A percentile compares a stretch with the other conserved stretches of the same genome.
Conservation (phyloP, 2,113 vertebrate genomes). For the Fregata magnificens region DNA sequence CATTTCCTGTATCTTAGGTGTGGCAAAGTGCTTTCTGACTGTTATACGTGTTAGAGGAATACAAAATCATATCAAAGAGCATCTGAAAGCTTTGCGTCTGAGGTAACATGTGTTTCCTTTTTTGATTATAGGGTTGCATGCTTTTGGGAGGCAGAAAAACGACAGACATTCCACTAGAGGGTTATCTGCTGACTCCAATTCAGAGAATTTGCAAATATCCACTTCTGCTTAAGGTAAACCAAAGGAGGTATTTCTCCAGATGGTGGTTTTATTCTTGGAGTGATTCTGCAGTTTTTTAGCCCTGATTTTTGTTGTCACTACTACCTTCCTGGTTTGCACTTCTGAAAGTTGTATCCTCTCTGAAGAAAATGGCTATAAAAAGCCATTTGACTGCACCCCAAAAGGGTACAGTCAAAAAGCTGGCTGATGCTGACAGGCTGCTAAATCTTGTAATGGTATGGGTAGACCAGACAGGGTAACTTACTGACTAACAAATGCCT, state of each 20-base stretch:
- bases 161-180: conserved; percentile 95
- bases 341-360: not conserved
- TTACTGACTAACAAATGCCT: not conserved
- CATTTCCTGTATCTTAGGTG: not conserved
- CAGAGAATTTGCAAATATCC: conserved; percentile 99
- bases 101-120: conserved; percentile 4
- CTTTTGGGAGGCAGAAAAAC: conserved; percentile 95
- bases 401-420: not conserved
- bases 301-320: not conserved
- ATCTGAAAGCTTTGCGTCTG: not conserved
- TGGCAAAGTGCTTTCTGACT: not conserved
- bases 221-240: conserved; percentile 92
- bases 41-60: not conserved
- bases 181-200: conserved; percentile 94
- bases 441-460: not conserved
- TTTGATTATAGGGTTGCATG: conserved; percentile 89
- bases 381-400: too few relatives aligned
- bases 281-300: not conserved
- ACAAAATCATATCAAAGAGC: not conserved
- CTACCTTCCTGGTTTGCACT: not conserved
- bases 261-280: not conserved
- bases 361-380: not conserved
- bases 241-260: not conserved
- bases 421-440: not conserved
- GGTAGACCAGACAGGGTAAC: not conserved